Conservation (phyloP, 2,888 invertebrate genomes). For the Philaethria dido region DNA sequence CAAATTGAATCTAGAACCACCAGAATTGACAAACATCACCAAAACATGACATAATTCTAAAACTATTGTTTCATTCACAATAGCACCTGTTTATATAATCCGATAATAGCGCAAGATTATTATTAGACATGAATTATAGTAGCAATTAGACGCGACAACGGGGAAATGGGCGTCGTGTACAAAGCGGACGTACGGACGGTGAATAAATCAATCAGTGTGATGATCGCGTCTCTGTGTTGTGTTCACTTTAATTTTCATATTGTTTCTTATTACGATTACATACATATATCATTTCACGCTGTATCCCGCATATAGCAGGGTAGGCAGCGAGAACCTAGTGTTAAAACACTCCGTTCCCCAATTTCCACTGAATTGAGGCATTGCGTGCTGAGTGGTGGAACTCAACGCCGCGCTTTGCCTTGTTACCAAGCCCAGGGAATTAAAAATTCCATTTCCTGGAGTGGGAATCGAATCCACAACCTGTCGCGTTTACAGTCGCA, state of each 20-base stretch:
- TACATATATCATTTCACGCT: no score
- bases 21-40: constrained; percentile 8
- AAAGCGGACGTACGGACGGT: constrained; percentile 51
- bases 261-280: constrained; percentile 8
- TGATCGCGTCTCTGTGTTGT: constrained; percentile 40
- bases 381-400: no score
- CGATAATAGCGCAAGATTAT: constrained; percentile 80
- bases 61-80: constrained; percentile 43
- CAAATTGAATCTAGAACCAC: no score
- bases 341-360: no score
- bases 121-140: constrained; percentile 79
- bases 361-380: no score
- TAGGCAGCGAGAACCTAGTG: no score
- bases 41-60: constrained; percentile 20
- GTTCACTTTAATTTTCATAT: constrained; percentile 5
- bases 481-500: no score
- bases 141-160: constrained; percentile 75
- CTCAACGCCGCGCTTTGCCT: no score
- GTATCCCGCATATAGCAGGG: no score
- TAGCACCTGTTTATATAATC: constrained; percentile 58
- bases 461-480: no score
- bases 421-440: no score
- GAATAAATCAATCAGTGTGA: constrained; percentile 57
- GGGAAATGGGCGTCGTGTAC: constrained; percentile 65
- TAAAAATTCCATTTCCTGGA: no score